A percentile compares a stretch with the other conserved stretches of the same genome.
phyloP scores from a whole-genome alignment of 2,888 invertebrate genomes.

The Limnephilus rhombicus region DNA sequence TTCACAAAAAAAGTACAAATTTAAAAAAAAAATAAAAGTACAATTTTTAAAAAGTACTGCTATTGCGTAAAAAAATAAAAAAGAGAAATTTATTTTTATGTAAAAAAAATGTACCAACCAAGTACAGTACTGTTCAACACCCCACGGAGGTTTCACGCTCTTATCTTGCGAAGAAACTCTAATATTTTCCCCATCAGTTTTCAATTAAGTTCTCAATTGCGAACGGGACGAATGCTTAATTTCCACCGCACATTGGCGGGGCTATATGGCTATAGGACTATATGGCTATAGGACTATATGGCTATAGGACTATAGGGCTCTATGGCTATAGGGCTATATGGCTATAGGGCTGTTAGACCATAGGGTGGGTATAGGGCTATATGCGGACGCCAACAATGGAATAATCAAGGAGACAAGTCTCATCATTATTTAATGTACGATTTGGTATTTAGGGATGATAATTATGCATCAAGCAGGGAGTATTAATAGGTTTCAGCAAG shows the following conservation, averaged over 20 bases:
- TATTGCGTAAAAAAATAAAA: too few relatives aligned
- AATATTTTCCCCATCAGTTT: slow-evolving; percentile 53
- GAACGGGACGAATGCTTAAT: slow-evolving; percentile 37
- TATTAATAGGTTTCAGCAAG: background rate
- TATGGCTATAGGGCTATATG: background rate
- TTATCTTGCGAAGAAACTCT: background rate
- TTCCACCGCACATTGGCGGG: background rate
- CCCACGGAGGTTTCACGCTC: slow-evolving; percentile 21
- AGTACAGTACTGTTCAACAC: background rate
- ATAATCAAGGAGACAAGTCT: background rate
- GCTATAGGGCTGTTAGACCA: background rate
- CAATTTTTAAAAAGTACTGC: too few relatives aligned
- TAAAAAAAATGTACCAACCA: too few relatives aligned
- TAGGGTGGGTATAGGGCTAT: too few relatives aligned
- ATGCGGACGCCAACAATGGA: background rate
- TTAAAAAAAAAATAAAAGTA: too few relatives aligned
- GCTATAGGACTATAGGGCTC: background rate
- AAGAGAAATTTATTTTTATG: too few relatives aligned
- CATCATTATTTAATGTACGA: background rate
- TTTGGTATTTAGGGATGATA: background rate
- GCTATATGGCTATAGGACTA: background rate
- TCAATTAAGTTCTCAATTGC: slow-evolving; percentile 52
- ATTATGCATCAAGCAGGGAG: background rate
- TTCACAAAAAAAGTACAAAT: too few relatives aligned
- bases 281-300: background rate